Base-by-base conservation (phyloP, 2,797 vertebrate species). In the Cuculus canorus region DNA sequence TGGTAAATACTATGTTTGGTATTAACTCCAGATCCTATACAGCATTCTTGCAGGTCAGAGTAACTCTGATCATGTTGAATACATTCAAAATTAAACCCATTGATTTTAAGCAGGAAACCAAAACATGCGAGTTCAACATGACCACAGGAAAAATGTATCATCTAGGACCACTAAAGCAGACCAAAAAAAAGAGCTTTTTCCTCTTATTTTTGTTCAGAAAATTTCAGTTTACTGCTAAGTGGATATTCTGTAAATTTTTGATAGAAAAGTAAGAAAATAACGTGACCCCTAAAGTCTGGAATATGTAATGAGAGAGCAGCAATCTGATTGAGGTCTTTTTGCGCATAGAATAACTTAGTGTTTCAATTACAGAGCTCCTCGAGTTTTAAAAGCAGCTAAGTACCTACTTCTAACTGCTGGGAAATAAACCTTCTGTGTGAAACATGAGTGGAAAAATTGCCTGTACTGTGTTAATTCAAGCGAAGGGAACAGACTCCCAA, bases 341-440 rank as follows among this genome's bases (percentile, higher is more conserved):
- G 82, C 79, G 53, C 61, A 52, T 57, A 57, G 63, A 91, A 78
- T 91, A 93, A 75, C 23, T 85, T 61, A 75, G 28, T 43, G 32
- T 71, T 95, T 65, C 91, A 90, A 90, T 91, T 90, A 96, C 47
- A 91, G 50, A 92, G 66, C 32, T 88, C 76, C 52, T 81, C 47
- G n/a, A 59, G 65, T 86, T 92, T 90, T 88, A 95, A 86, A 91
- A 93, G 54, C 61, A 69, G 30, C n/a, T 61, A 88, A 88, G 63
- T 57, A 83, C 75, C 69, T 84, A 48, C 54, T 91, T 94, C 59
- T 72, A 78, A 73, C 57, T 83, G 35, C 73, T 86, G 66, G 59
- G 52, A 82, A 92, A 96, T 81, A 86, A 86, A 65, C 43, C 69
- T 88, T 85, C 77, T 76, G 6, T 88, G 61, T 37, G n/a, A 88